Percentiles rank a stretch among this genome's conserved stretches.
Conservation (phyloP, 2,888 invertebrate species). For the Charanyca ferruginea region DNA sequence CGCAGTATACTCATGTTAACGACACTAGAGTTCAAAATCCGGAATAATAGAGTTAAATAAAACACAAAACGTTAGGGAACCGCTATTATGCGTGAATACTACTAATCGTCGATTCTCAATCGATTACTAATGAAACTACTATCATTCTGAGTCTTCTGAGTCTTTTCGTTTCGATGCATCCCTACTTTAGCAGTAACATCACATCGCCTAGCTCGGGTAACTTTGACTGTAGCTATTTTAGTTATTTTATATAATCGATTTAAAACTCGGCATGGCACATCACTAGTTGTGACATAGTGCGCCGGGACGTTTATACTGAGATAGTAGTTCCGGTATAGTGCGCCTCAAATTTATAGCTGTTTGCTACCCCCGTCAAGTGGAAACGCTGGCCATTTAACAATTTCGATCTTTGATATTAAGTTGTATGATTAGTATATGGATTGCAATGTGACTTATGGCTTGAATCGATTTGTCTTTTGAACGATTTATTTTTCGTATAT, state of each 20-base stretch:
- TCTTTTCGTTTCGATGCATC: too few species aligned
- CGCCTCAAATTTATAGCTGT: slow-evolving; percentile 81
- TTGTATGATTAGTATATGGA: slow-evolving; percentile 49
- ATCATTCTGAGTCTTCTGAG: too few species aligned
- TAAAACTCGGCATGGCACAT: neutral
- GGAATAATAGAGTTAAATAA: too few species aligned
- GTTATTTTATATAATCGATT: slow-evolving; percentile 4
- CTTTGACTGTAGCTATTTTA: neutral
- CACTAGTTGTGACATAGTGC: slow-evolving; percentile 62
- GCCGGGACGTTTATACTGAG: slow-evolving; percentile 70
- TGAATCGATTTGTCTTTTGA: neutral
- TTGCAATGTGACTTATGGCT: slow-evolving; percentile 11
- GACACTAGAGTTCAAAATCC: too few species aligned
- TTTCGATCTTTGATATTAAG: slow-evolving; percentile 77
- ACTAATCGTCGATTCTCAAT: too few species aligned
- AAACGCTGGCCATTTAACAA: slow-evolving; percentile 76
- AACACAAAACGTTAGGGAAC: too few species aligned
- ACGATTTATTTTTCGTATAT: too few species aligned
- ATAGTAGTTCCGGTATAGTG: slow-evolving; percentile 75
- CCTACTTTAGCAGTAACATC: too few species aligned
- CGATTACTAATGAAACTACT: too few species aligned
- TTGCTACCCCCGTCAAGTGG: slow-evolving; percentile 77
- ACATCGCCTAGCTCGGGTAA: too few species aligned
- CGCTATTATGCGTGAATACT: too few species aligned
- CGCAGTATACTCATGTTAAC: too few species aligned